Conservation (phyloP, 2,113 vertebrate genomes). For the Copsychus sechellarum region DNA sequence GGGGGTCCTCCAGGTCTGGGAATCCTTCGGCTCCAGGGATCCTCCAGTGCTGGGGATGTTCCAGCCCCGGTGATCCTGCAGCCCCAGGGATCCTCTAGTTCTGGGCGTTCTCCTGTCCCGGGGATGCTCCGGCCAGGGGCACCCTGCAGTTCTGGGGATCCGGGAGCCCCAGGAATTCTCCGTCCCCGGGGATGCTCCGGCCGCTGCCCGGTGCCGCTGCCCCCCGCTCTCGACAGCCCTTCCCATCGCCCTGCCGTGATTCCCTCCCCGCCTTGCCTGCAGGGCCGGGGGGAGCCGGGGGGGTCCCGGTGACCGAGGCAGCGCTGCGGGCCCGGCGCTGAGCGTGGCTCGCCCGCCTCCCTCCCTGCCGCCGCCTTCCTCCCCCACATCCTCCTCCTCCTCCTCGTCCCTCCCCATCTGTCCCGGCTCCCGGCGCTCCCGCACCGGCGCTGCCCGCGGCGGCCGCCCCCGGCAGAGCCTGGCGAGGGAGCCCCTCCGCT, state of each 20-base stretch:
- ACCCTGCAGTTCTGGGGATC: not conserved
- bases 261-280: not conserved
- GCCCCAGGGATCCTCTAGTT: rapidly evolving
- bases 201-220: not conserved
- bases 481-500: not conserved
- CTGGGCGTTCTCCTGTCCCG: rapidly evolving
- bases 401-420: not conserved
- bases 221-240: not conserved
- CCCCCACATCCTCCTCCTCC: not conserved
- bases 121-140: too few species aligned
- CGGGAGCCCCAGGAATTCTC: not conserved
- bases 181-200: not conserved
- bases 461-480: not conserved
- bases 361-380: not conserved
- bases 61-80: too few species aligned
- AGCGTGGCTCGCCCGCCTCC: not conserved
- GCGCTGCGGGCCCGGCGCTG: not conserved
- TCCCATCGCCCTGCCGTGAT: not conserved
- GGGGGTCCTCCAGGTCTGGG: not conserved
- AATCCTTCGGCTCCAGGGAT: not conserved
- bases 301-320: not conserved
- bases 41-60: too few species aligned
- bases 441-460: not conserved
- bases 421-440: not conserved
- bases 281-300: not conserved